Evolutionary conservation across 2,797 vertebrate species (phyloP).

Genomic region (Triplophysa bombifrons): DNA sequence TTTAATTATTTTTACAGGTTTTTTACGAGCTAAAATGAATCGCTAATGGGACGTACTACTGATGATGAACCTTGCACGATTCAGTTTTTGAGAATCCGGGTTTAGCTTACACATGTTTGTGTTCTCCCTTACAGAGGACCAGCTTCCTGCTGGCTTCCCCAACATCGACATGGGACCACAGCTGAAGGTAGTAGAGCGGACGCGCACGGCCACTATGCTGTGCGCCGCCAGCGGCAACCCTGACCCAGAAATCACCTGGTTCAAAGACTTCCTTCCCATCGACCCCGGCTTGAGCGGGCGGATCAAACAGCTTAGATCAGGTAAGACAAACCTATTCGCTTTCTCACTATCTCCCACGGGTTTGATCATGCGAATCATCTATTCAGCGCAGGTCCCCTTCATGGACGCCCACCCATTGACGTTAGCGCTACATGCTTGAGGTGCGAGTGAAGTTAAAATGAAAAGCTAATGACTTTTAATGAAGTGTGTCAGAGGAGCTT

Average conservation of each 20-base stretch:
- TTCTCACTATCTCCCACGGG: constrained; percentile 9
- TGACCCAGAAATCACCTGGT: constrained; percentile 98
- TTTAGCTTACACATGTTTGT: constrained; percentile 1
- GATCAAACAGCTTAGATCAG: constrained; percentile 96
- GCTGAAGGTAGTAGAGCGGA: constrained; percentile 96
- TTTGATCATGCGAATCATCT: background rate
- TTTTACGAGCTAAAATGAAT: too few relatives aligned
- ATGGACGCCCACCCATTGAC: background rate
- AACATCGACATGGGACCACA: constrained; percentile 99
- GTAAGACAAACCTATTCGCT: constrained; percentile 71
- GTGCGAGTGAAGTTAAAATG: constrained; percentile 20
- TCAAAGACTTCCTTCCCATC: constrained; percentile 97
- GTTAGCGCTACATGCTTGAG: background rate
- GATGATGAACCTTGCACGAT: background rate
- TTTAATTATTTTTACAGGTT: background rate
- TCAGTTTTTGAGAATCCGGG: background rate
- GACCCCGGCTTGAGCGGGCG: constrained; percentile 93
- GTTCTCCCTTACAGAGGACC: constrained; percentile 84
- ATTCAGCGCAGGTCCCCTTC: background rate
- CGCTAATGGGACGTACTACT: background rate
- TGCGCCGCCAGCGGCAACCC: constrained; percentile 97
- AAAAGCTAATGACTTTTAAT: constrained; percentile 53
- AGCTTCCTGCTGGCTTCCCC: constrained; percentile 91
- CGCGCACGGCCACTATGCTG: constrained; percentile 96
- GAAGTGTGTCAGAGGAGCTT: constrained; percentile 51